Conservation (phyloP, 2,888 invertebrate genomes). For the Apoda limacodes region DNA sequence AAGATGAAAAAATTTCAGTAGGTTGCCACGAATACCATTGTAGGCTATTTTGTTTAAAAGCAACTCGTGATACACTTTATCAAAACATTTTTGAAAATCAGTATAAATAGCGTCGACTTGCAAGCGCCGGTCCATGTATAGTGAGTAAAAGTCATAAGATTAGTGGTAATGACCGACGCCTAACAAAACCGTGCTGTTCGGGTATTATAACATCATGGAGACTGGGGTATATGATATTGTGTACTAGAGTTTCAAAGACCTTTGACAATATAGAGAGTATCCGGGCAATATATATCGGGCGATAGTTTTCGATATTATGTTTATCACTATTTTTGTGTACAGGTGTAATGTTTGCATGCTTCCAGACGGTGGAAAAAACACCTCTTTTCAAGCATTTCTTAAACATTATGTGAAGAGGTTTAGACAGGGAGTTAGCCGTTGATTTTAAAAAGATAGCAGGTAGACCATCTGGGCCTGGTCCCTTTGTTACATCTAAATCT, state of each 20-base stretch:
- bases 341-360: too few relatives aligned
- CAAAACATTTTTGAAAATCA: slow-evolving; percentile 15
- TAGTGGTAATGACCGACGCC: slow-evolving; percentile 4
- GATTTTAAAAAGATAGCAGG: slow-evolving; percentile 3
- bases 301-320: slow-evolving; percentile 14
- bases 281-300: slow-evolving; percentile 18
- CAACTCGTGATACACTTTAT: slow-evolving; percentile 14
- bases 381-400: slow-evolving; percentile 9
- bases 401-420: background rate
- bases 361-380: slow-evolving; percentile 14
- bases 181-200: slow-evolving; percentile 12
- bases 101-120: slow-evolving; percentile 8
- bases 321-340: slow-evolving; percentile 13
- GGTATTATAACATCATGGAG: slow-evolving; percentile 12
- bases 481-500: slow-evolving; percentile 3
- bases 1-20: slow-evolving; percentile 9
- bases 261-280: slow-evolving; percentile 15
- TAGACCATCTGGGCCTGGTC: slow-evolving; percentile 2
- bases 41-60: slow-evolving; percentile 10
- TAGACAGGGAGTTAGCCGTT: background rate
- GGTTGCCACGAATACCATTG: slow-evolving; percentile 13
- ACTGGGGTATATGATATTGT: slow-evolving; percentile 13
- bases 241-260: slow-evolving; percentile 17
- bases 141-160: slow-evolving; percentile 6
- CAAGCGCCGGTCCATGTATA: slow-evolving; percentile 1